phyloP scores from a whole-genome alignment of 2,113 vertebrate species.

The Gymnorhina tibicen region DNA sequence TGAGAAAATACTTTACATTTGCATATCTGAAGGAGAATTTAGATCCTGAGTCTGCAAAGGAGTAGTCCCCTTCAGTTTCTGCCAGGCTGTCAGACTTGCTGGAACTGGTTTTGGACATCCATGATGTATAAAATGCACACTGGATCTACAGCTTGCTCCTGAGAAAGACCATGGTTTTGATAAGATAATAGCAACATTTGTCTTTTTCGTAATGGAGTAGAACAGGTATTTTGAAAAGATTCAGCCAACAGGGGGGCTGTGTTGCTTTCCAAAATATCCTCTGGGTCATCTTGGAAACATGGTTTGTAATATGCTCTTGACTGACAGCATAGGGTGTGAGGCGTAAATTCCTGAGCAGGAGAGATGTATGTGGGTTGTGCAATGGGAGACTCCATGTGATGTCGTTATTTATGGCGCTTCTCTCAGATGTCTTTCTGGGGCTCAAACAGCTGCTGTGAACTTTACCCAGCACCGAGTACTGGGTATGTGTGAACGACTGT shows the following conservation, averaged over 20 bases:
- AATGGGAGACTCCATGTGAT: constrained; percentile 59
- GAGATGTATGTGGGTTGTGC: constrained; percentile 48
- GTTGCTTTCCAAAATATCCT: constrained; percentile 36
- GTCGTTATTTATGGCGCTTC: constrained; percentile 55
- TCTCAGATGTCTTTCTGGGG: constrained; percentile 60
- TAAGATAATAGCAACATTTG: background rate
- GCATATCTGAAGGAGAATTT: background rate
- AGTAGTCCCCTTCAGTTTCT: background rate
- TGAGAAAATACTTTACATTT: background rate
- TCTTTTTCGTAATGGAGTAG: background rate
- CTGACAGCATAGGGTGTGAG: constrained; percentile 37
- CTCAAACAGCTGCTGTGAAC: constrained; percentile 60
- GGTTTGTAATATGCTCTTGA: constrained; percentile 12
- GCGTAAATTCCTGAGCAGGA: constrained; percentile 29
- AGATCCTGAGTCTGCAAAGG: background rate
- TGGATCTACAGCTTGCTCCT: background rate
- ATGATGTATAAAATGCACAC: accelerated
- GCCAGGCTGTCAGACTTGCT: background rate
- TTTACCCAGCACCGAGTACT: background rate
- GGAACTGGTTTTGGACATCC: background rate
- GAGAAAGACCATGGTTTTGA: background rate
- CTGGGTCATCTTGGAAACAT: constrained; percentile 25
- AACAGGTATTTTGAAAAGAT: background rate
- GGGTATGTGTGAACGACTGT: background rate
- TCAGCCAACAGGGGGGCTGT: background rate